Conservation (phyloP, 2,113 vertebrate genomes). For the Calcarius ornatus region DNA sequence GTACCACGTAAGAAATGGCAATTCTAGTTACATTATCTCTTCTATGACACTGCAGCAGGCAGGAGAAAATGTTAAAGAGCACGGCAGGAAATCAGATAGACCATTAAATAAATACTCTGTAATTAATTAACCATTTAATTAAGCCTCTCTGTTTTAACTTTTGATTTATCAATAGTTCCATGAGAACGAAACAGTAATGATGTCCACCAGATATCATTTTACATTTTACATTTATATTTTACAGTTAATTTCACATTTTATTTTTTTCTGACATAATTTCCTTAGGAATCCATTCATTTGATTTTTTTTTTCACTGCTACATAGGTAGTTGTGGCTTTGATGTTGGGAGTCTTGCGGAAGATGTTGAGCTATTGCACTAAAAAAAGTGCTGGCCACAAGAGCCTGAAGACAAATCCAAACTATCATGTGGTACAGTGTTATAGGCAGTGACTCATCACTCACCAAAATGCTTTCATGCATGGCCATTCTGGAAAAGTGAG, state of each 20-base stretch:
- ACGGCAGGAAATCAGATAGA: not conserved
- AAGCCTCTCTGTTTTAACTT: constrained; percentile 31
- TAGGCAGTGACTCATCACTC: constrained; percentile 11
- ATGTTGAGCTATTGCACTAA: not conserved
- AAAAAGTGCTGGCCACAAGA: not conserved
- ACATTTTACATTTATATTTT: not conserved
- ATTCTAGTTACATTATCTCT: not conserved
- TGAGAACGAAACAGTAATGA: not conserved
- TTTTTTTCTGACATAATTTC: not conserved
- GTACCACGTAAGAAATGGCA: not conserved
- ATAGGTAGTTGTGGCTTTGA: not conserved
- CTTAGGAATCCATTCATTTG: not conserved
- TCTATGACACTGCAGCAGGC: not conserved
- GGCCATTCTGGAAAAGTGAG: not conserved
- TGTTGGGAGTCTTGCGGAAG: not conserved
- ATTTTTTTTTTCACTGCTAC: not conserved
- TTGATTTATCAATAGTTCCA: constrained; percentile 34
- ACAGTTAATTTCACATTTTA: not conserved
- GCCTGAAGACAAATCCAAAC: not conserved
- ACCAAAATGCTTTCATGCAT: not conserved
- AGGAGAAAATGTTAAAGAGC: constrained; percentile 33
- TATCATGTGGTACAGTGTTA: not conserved
- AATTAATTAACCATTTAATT: constrained; percentile 42
- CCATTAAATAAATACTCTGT: constrained; percentile 5
- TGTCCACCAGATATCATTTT: not conserved